These are phyloP conservation scores for Bradypodion ventrale DNA, from an alignment of 2,797 vertebrate genomes.

Conservation along the genomic window DNA sequence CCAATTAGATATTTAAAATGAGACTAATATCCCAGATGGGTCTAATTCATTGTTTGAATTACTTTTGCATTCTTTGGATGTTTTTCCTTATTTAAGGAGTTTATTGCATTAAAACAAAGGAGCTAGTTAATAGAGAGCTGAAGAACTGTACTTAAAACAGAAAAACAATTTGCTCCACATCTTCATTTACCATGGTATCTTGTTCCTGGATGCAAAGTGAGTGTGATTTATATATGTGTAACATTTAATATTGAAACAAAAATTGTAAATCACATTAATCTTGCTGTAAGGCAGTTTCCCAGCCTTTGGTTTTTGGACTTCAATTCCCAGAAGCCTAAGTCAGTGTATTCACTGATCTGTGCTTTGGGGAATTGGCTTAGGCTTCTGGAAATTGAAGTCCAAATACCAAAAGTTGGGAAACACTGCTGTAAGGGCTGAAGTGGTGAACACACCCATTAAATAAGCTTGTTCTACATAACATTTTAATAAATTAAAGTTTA, in stretches of 20 bases:
- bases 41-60: neutral
- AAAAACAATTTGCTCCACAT: accelerated
- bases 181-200: accelerated
- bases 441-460: neutral
- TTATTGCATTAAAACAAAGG: neutral
- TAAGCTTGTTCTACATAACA: neutral
- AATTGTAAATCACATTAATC: neutral
- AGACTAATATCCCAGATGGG: slow-evolving; percentile 32
- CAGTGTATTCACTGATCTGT: no score
- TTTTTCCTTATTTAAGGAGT: neutral
- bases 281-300: no score
- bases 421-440: neutral
- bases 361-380: no score
- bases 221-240: neutral
- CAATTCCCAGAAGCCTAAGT: no score
- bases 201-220: neutral
- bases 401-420: no score
- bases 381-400: no score
- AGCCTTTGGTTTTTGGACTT: no score
- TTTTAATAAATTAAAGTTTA: neutral
- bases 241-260: neutral
- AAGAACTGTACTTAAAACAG: neutral
- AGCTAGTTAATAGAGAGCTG: no score
- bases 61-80: neutral
- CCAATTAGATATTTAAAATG: slow-evolving; percentile 47